A percentile compares a stretch with the other conserved stretches of the same genome.
These are phyloP conservation scores for Lacanobia oleracea DNA, from an alignment of 2,888 invertebrate genomes.

Conservation along the genomic window DNA sequence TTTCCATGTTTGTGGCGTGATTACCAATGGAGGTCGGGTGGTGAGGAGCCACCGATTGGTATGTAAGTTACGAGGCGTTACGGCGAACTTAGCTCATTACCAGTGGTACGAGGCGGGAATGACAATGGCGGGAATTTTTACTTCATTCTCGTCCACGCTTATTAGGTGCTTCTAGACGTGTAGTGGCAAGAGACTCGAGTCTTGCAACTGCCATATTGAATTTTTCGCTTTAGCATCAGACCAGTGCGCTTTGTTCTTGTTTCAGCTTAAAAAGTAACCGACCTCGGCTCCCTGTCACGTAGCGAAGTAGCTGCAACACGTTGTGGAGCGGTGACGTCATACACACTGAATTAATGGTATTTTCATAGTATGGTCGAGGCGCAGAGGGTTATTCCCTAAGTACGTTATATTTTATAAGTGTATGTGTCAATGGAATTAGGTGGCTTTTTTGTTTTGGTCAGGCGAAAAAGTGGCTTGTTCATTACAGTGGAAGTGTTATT, in stretches of 20 bases:
- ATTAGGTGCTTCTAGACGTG: conserved; percentile 82
- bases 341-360: conserved; percentile 46
- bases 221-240: conserved; percentile 71
- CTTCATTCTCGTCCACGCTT: conserved; percentile 82
- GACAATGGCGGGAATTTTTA: conserved; percentile 88
- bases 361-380: conserved; percentile 48
- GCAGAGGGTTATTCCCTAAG: conserved; percentile 54
- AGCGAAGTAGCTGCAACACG: conserved; percentile 49
- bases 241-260: conserved; percentile 62
- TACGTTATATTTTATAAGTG: conserved; percentile 36
- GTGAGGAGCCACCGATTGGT: conserved; percentile 83
- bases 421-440: conserved; percentile 13
- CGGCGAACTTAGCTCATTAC: conserved; percentile 90
- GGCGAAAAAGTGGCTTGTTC: background rate
- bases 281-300: conserved; percentile 50
- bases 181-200: conserved; percentile 76
- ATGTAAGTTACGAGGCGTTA: conserved; percentile 89
- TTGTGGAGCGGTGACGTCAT: conserved; percentile 39
- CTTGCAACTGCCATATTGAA: conserved; percentile 79
- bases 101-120: conserved; percentile 84
- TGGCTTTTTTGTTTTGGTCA: background rate
- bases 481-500: no score
- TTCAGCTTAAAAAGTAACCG: conserved; percentile 61
- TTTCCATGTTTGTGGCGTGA: conserved; percentile 83
- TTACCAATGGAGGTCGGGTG: conserved; percentile 79